Base-by-base conservation (phyloP, 2,888 invertebrate species). In the Caenorhabditis becei region DNA sequence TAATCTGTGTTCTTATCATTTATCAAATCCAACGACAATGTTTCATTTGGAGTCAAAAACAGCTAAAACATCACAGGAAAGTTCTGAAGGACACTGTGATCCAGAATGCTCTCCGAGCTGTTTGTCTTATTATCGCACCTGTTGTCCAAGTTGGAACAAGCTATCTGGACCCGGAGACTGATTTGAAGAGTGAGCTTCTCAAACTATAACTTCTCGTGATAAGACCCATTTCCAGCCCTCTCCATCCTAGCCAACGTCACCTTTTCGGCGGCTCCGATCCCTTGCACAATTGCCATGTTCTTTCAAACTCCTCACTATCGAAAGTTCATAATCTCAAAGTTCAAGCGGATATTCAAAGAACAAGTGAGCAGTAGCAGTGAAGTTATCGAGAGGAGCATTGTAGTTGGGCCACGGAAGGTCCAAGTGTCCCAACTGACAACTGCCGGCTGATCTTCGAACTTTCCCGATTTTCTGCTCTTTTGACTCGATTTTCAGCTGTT, bases 11-110 rank as follows among this genome's bases (percentile, higher is more conserved):
- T 11, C 0, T 16, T 1, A 24, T 59, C n/a, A 16, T 59, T 3
- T 41, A 59, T 20, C 41, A 59, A 16, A 41, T 59, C 11, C 41
- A 23, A 16, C 8, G 16, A 24, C 44, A 59, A 1, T 41, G 58
- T 37, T 10, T 2, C 1, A 16, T 20, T 18, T 58, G 59, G 41
- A 59, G 59, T 41, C 14, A 41, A 8, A 59, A 24, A 16, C 59
- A 16, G 11, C 16, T 41, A 2, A 23, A 23, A 2, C 16, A 59
- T 24, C 59, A 59, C 16, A 2, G 14, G 20, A 59, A 59, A 41
- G 59, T 59, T 2, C 10, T 59, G 14, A 37, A 59, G 16, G 44
- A 59, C 41, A 59, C 59, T 16, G 35, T 59, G 2, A 24, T 59
- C 2, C 47, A 47, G 47, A 20, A 18, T n/a, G 20, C 5, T n/a